These are phyloP conservation scores for Batillaria attramentaria DNA, from an alignment of 1,140 invertebrate genomes.

Conservation along the genomic window DNA sequence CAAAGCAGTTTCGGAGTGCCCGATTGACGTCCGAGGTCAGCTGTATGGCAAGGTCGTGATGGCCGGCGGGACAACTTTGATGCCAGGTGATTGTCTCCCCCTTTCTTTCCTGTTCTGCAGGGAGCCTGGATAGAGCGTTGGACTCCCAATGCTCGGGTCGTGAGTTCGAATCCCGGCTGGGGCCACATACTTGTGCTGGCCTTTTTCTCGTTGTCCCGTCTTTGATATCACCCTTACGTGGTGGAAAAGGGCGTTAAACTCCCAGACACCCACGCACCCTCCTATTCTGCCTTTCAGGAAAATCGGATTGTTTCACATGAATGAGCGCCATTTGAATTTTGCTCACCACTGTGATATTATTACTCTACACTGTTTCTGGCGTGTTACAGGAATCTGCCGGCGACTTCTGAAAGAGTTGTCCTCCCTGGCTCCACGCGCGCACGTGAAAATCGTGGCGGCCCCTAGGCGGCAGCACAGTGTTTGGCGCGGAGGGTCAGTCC, in stretches of 20 bases:
- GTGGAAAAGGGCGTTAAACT: too few relatives aligned
- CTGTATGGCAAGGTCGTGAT: conserved; percentile 21
- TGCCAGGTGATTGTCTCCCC: conserved; percentile 20
- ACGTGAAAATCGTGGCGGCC: conserved; percentile 16
- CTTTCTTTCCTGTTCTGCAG: too few relatives aligned
- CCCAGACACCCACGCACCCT: too few relatives aligned
- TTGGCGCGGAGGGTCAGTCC: conserved; percentile 74
- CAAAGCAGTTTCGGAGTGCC: neutral
- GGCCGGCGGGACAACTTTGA: conserved; percentile 23
- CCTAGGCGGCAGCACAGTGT: conserved; percentile 59
- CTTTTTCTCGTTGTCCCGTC: too few relatives aligned
- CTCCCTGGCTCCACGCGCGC: neutral
- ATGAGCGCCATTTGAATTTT: neutral
- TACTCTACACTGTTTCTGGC: neutral
- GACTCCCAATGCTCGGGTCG: too few relatives aligned
- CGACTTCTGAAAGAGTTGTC: conserved; percentile 17
- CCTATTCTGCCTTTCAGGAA: neutral
- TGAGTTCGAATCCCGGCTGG: too few relatives aligned
- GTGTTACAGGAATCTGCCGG: conserved; percentile 18
- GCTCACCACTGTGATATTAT: neutral
- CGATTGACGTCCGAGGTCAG: conserved; percentile 4
- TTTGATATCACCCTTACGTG: too few relatives aligned
- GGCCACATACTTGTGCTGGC: too few relatives aligned
- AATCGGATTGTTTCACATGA: neutral
- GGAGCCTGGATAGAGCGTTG: too few relatives aligned